Base-by-base conservation (phyloP, 1,140 invertebrate species). In the Tribolium madens region DNA sequence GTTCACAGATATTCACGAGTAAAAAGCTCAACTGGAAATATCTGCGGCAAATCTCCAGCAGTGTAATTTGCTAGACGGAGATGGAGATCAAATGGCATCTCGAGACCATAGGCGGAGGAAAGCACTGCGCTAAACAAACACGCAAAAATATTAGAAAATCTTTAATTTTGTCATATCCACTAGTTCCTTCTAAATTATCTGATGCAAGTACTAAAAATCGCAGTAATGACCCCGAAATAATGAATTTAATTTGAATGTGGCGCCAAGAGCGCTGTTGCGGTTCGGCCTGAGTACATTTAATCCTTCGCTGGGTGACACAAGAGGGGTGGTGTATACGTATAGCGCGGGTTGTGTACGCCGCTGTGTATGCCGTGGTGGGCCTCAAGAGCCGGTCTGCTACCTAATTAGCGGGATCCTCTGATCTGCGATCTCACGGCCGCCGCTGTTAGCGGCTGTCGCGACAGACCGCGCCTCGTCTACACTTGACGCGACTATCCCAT, bases 401-500 rank as follows among this genome's bases (percentile, higher is more conserved):
- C 36, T 72, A 69, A 76, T 52, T 71, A 69, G 47, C 53, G 69
- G 74, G 57, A 31, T 64, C 57, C 57, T 64, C 57, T 64, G 57
- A 64, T 64, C 7, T 64, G 57, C 57, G 57, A 64, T 64, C 57
- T 64, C 57, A 64, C 57, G 57, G 57, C 57, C 57, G 57, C 57
- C 57, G 79, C 77, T 84, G 86, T 86, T 87, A 87, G 78, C 31
- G 69, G 72, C 79, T 60, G 81, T 72, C 84, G 83, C 83, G 84
- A 82, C 80, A 83, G 81, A 80, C 73, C 80, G 83, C 83, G 81
- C 81, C 82, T 76, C 73, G 84, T 71, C 42, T 48, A 15, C 42
- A 36, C 12, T 46, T 42, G 64, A 17, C 42, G 64, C 33, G 31
- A 47, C 13, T 14, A 10, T 31, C 12, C 33, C 47, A 13, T 17